These are phyloP conservation scores for Hyposoter dolosus DNA, from an alignment of 2,888 invertebrate genomes.

Conservation along the genomic window DNA sequence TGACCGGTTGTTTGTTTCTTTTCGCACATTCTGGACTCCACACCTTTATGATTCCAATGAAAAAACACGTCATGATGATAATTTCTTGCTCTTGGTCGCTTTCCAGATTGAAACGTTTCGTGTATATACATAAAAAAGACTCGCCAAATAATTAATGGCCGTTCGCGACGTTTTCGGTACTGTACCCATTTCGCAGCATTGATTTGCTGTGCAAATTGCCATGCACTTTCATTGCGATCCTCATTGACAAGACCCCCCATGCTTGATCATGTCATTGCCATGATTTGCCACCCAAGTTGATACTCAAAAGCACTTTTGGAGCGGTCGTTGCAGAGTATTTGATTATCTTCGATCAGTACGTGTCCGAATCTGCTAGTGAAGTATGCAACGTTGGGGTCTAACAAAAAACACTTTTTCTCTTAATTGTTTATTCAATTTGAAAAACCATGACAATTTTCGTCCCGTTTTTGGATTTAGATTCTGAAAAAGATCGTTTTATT, in stretches of 20 bases:
- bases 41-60: neutral
- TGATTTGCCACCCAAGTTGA: conserved; percentile 44
- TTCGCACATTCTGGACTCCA: neutral
- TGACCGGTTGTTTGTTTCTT: neutral
- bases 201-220: conserved; percentile 50
- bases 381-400: too few species aligned
- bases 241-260: neutral
- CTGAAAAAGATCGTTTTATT: too few species aligned
- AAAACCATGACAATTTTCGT: too few species aligned
- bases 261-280: neutral
- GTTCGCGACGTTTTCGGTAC: conserved; percentile 21
- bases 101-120: neutral
- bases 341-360: neutral
- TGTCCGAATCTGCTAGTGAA: neutral
- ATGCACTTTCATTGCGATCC: conserved; percentile 9
- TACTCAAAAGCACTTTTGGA: conserved; percentile 21
- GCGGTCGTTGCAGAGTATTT: conserved; percentile 10
- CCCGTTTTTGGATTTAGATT: too few species aligned
- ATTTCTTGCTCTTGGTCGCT: neutral
- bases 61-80: neutral
- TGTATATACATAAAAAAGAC: conserved; percentile 14
- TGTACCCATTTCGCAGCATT: neutral
- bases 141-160: neutral
- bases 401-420: too few species aligned
- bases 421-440: too few species aligned